Evolutionary conservation across 2,113 vertebrate species (phyloP).

Genomic region (Sus scrofa): DNA sequence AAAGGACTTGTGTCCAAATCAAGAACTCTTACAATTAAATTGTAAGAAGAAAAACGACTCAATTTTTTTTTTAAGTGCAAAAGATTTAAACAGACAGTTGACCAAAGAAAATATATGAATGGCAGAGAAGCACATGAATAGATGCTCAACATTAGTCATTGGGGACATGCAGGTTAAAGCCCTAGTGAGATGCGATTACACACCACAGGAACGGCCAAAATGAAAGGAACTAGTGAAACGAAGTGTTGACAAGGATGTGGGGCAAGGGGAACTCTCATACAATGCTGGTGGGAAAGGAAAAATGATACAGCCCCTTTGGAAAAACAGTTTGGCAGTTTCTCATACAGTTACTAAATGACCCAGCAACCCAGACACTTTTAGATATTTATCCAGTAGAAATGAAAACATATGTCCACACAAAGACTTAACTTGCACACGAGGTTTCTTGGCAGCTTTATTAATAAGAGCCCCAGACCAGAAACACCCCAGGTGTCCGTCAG

Average conservation of each 20-base stretch:
- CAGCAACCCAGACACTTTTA: not conserved
- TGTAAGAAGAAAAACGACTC: not conserved
- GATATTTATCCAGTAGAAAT: not conserved
- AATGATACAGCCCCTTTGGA: not conserved
- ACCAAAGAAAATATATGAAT: not conserved
- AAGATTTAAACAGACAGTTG: not conserved
- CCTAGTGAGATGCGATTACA: not conserved
- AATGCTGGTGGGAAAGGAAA: not conserved
- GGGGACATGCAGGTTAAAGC: not conserved
- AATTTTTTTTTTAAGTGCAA: not conserved
- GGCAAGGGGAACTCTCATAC: not conserved
- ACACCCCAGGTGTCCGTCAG: not conserved
- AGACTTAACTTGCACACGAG: not conserved
- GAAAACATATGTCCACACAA: not conserved
- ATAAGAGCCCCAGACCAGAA: not conserved
- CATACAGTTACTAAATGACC: not conserved
- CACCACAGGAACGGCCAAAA: not conserved
- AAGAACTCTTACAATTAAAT: not conserved
- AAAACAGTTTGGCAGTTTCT: not conserved
- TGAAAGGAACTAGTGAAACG: not conserved
- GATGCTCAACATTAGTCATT: not conserved
- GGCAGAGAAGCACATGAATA: not conserved
- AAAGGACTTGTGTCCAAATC: not conserved
- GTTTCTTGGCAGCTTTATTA: conserved; percentile 13
- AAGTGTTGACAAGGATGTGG: not conserved